phyloP scores from a whole-genome alignment of 2,113 vertebrate species.

The Columbina picui region DNA sequence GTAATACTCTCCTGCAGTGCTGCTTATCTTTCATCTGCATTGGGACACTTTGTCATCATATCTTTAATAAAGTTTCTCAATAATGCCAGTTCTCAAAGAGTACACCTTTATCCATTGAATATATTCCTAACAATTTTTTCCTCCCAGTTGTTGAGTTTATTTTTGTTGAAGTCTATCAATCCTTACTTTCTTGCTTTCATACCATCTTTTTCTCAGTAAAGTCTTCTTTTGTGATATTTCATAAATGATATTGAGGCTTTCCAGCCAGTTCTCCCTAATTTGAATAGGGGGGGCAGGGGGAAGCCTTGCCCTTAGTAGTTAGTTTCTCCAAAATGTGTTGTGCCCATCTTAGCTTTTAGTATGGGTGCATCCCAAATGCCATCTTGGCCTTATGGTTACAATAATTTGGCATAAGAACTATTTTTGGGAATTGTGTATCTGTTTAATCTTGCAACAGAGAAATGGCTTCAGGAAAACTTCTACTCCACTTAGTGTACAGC shows the following conservation, averaged over 20 bases:
- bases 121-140: background rate
- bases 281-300: too few relatives aligned
- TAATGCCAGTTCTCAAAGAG: background rate
- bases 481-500: accelerated
- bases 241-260: background rate
- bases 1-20: background rate
- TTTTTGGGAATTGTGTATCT: background rate
- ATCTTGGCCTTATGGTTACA: background rate
- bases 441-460: background rate
- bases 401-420: background rate
- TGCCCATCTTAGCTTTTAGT: background rate
- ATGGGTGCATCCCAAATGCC: background rate
- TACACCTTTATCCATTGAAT: background rate
- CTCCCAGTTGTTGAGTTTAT: background rate
- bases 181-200: background rate
- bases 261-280: background rate
- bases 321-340: background rate
- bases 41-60: background rate
- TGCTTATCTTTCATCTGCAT: background rate
- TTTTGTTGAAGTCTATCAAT: background rate
- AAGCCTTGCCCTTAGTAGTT: background rate
- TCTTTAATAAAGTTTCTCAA: background rate
- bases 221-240: background rate
- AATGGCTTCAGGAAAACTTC: background rate
- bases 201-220: background rate